phyloP scores from a whole-genome alignment of 2,888 invertebrate species.

The Venusia cambrica region DNA sequence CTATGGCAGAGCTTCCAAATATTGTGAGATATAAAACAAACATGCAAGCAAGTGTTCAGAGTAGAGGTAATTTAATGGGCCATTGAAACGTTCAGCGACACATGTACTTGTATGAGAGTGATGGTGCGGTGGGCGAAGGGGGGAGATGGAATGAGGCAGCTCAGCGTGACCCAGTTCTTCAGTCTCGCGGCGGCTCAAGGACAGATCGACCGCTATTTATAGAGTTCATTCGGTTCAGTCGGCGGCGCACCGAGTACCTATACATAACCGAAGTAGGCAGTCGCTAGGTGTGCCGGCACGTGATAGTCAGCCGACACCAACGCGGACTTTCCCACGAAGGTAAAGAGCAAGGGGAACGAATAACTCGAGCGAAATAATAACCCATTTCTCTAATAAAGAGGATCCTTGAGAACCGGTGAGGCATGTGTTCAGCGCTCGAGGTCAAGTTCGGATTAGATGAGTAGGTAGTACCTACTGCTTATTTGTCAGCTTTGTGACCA shows the following conservation, averaged over 20 bases:
- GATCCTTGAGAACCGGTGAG: constrained; percentile 36
- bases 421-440: constrained; percentile 31
- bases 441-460: constrained; percentile 39
- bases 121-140: constrained; percentile 42
- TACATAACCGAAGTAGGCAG: constrained; percentile 68
- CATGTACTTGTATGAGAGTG: constrained; percentile 35
- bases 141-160: constrained; percentile 55
- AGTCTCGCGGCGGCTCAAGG: constrained; percentile 73
- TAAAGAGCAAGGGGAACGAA: constrained; percentile 43
- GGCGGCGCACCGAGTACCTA: constrained; percentile 68
- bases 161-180: constrained; percentile 73
- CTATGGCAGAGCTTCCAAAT: too few species aligned
- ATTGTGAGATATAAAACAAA: too few species aligned
- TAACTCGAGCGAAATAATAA: constrained; percentile 47
- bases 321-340: constrained; percentile 59
- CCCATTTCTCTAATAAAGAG: constrained; percentile 46
- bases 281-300: constrained; percentile 60
- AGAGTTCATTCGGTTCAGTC: constrained; percentile 71
- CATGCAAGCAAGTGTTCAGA: too few species aligned
- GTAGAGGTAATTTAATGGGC: constrained; percentile 40
- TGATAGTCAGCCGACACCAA: constrained; percentile 41
- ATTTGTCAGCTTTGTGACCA: constrained; percentile 3
- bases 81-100: constrained; percentile 40
- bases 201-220: constrained; percentile 78
- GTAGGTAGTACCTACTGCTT: constrained; percentile 8